Percentiles rank a stretch among this genome's conserved stretches.
Evolutionary conservation across 2,797 vertebrate species (phyloP).

Genomic region (Cyprinella venusta): DNA sequence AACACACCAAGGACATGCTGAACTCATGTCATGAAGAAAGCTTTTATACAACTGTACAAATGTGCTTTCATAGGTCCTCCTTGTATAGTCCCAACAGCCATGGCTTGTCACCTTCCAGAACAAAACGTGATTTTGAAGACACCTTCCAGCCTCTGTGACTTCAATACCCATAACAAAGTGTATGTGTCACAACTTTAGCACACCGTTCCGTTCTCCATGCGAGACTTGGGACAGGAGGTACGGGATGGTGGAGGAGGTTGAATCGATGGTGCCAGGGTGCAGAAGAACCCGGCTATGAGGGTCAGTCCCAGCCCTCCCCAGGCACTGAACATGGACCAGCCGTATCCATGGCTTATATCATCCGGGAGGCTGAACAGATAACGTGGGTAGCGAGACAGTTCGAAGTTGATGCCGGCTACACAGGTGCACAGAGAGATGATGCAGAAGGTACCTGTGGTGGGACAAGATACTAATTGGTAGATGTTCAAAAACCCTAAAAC

Average conservation of each 20-base stretch:
- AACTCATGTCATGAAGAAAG: slow-evolving; percentile 39
- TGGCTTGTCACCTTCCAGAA: not conserved
- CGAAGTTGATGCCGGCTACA: slow-evolving; percentile 90
- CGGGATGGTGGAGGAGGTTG: slow-evolving; percentile 82
- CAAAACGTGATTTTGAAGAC: not conserved
- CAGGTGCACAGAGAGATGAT: slow-evolving; percentile 92
- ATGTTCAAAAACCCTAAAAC: not conserved
- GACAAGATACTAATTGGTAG: slow-evolving; percentile 1
- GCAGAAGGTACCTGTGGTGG: slow-evolving; percentile 84
- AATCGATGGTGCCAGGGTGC: slow-evolving; percentile 89
- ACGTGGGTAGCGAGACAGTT: slow-evolving; percentile 87
- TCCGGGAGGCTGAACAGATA: slow-evolving; percentile 87
- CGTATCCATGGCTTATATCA: slow-evolving; percentile 89
- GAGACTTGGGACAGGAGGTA: slow-evolving; percentile 86
- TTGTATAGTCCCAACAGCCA: slow-evolving; percentile 18
- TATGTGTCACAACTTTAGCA: slow-evolving; percentile 73
- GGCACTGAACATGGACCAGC: slow-evolving; percentile 92
- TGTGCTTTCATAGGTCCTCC: slow-evolving; percentile 40
- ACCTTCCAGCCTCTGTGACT: not conserved
- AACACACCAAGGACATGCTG: slow-evolving; percentile 44
- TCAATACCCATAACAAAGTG: slow-evolving; percentile 23
- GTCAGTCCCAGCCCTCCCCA: slow-evolving; percentile 90
- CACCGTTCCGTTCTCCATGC: slow-evolving; percentile 88
- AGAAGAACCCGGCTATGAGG: slow-evolving; percentile 90
- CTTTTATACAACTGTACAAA: slow-evolving; percentile 54